phyloP scores from a whole-genome alignment of 2,888 invertebrate species.

The Acanthococcus lagerstroemiae region DNA sequence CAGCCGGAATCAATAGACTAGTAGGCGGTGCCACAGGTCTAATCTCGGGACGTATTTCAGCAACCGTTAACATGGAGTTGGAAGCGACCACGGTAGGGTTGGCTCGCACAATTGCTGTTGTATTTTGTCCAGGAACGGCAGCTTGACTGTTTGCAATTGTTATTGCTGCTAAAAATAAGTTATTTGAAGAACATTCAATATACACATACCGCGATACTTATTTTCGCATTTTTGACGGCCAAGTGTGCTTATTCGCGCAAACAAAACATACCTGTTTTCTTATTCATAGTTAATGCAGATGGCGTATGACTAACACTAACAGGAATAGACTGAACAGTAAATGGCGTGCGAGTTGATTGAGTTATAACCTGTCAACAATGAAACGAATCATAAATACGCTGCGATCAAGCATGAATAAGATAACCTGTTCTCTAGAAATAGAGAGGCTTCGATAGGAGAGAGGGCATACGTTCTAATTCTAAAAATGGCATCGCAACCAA shows the following conservation, averaged over 20 bases:
- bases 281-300: conserved; percentile 23
- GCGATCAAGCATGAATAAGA: neutral
- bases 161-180: conserved; percentile 13
- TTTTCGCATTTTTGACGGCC: neutral
- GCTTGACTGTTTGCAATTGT: conserved; percentile 14
- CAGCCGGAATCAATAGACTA: conserved; percentile 6
- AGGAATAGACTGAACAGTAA: conserved; percentile 24
- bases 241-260: neutral
- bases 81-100: conserved; percentile 6
- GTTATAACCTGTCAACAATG: conserved; percentile 12
- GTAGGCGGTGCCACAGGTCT: neutral
- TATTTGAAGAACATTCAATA: no score
- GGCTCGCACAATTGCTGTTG: conserved; percentile 11
- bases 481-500: no score
- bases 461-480: no score
- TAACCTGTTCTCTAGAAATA: no score
- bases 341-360: conserved; percentile 13
- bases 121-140: conserved; percentile 8
- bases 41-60: conserved; percentile 3
- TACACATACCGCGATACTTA: neutral
- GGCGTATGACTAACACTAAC: conserved; percentile 26
- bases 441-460: no score
- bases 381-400: neutral
- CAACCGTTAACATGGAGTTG: conserved; percentile 12
- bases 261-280: conserved; percentile 18